phyloP scores from a whole-genome alignment of 2,113 vertebrate species.

The Scartelaos histophorus region DNA sequence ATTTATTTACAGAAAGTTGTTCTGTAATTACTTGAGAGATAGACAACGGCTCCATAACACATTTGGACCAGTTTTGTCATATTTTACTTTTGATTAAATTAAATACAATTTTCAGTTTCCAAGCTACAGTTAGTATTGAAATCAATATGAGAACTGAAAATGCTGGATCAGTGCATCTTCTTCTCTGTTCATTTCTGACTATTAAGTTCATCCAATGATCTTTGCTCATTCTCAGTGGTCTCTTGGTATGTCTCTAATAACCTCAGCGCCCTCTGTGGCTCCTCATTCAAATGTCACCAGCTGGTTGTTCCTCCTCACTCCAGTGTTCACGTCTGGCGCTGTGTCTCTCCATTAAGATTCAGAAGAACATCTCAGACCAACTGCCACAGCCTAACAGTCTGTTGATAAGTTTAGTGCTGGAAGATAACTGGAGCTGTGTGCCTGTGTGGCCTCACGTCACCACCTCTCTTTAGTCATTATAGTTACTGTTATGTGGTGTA shows the following conservation, averaged over 20 bases:
- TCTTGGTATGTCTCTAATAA: constrained; percentile 15
- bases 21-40: too few relatives aligned
- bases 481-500: background rate
- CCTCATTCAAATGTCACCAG: constrained; percentile 38
- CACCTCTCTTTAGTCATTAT: constrained; percentile 9
- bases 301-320: constrained; percentile 35
- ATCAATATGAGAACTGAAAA: too few relatives aligned
- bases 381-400: constrained; percentile 22
- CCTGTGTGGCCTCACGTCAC: background rate
- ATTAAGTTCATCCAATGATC: background rate
- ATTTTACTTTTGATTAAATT: too few relatives aligned
- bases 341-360: constrained; percentile 12
- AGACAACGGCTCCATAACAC: too few relatives aligned
- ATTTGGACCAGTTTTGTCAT: too few relatives aligned
- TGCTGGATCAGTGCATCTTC: too few relatives aligned
- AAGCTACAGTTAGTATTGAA: too few relatives aligned
- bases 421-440: background rate
- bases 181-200: too few relatives aligned
- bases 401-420: constrained; percentile 7
- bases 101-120: too few relatives aligned
- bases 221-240: background rate
- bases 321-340: constrained; percentile 18
- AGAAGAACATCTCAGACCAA: constrained; percentile 15
- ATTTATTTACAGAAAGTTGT: too few relatives aligned
- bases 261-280: constrained; percentile 25